Percentiles rank a stretch among this genome's conserved stretches.
Conservation (phyloP, 1,140 invertebrate species). For the Cylas formicarius region DNA sequence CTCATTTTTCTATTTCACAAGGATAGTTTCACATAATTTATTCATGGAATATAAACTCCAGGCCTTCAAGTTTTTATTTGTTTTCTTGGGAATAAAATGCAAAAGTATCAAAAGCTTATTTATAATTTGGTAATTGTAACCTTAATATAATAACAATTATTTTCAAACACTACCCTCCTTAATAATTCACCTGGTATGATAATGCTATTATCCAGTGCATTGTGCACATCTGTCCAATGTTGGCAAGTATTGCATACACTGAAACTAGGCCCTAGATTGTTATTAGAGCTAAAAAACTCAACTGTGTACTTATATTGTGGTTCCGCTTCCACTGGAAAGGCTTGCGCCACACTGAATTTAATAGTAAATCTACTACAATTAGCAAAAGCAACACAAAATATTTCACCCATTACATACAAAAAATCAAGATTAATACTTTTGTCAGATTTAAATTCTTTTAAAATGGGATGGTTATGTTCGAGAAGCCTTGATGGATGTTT, state of each 20-base stretch:
- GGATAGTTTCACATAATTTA: too few species aligned
- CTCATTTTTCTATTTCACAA: too few species aligned
- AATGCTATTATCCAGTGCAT: neutral
- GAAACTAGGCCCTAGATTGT: neutral
- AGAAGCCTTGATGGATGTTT: neutral
- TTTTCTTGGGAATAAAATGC: slow-evolving; percentile 7
- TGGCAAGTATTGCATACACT: slow-evolving; percentile 6
- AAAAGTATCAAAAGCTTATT: neutral
- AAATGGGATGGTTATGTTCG: neutral
- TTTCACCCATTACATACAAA: slow-evolving; percentile 4
- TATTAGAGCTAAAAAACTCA: slow-evolving; percentile 2
- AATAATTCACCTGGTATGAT: slow-evolving; percentile 12
- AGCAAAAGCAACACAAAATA: slow-evolving; percentile 5
- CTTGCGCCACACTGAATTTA: slow-evolving; percentile 15
- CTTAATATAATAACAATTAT: slow-evolving; percentile 13
- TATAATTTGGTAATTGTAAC: slow-evolving; percentile 15
- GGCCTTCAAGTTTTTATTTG: slow-evolving; percentile 3
- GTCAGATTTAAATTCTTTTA: slow-evolving; percentile 11
- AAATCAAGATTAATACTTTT: slow-evolving; percentile 8
- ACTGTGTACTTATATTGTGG: slow-evolving; percentile 8
- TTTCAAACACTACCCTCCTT: slow-evolving; percentile 6
- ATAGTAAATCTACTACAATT: slow-evolving; percentile 2
- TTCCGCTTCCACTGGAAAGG: neutral
- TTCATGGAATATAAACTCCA: too few species aligned
- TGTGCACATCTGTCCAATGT: slow-evolving; percentile 1